Percentiles rank a stretch among this genome's conserved stretches.
Conservation (phyloP, 2,888 invertebrate genomes). For the Eupelmus urozonus region DNA sequence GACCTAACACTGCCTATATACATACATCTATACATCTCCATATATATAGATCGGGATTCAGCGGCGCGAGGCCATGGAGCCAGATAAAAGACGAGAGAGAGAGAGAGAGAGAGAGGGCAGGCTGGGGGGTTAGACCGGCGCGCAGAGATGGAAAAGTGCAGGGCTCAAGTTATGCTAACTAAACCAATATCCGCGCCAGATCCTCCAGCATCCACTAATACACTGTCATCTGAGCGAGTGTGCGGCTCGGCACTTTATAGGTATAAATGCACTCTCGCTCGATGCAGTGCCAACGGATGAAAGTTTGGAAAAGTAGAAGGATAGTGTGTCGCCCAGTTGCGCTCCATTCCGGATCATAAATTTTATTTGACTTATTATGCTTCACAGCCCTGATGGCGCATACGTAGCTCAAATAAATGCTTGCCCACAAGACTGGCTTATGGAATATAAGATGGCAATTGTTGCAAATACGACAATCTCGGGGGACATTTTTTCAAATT, state of each 20-base stretch:
- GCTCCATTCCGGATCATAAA: slow-evolving; percentile 34
- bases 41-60: background rate
- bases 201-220: background rate
- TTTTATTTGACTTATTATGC: slow-evolving; percentile 47
- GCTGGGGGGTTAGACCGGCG: background rate
- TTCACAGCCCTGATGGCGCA: no score
- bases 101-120: slow-evolving; percentile 12
- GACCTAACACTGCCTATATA: no score
- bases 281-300: background rate
- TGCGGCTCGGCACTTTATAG: background rate
- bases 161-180: slow-evolving; percentile 67
- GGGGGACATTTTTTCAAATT: no score
- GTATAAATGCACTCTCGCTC: background rate
- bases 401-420: slow-evolving; percentile 19
- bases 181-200: slow-evolving; percentile 68
- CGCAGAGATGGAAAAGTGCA: slow-evolving; percentile 21
- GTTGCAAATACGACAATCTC: no score
- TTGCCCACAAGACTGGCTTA: slow-evolving; percentile 38
- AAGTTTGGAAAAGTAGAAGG: slow-evolving; percentile 9
- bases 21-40: no score
- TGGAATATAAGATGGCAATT: background rate
- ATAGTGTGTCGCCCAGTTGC: background rate
- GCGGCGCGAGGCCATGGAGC: background rate
- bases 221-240: background rate
- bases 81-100: background rate